Conservation (phyloP, 2,113 vertebrate species). For the Scophthalmus maximus region DNA sequence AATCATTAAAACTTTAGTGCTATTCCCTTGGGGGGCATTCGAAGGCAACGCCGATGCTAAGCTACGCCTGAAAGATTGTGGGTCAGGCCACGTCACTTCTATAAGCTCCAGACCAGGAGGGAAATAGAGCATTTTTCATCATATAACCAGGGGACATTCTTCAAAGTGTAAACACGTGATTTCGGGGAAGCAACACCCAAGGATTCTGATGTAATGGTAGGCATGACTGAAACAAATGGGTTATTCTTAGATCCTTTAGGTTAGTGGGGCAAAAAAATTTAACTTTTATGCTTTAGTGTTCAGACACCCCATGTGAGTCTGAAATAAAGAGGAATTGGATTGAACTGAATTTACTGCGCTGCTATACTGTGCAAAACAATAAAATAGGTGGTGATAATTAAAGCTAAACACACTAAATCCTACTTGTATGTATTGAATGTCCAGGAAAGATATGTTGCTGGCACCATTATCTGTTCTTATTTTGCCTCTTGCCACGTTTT, state of each 20-base stretch:
- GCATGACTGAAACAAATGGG: neutral
- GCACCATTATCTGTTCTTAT: neutral
- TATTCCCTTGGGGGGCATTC: constrained; percentile 61
- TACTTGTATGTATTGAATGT: neutral
- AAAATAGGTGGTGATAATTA: neutral
- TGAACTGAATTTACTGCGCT: too few species aligned
- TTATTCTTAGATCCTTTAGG: neutral
- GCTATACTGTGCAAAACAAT: neutral
- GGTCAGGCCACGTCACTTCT: constrained; percentile 28
- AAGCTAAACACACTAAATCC: neutral
- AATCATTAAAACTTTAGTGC: constrained; percentile 83
- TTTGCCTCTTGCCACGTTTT: neutral
- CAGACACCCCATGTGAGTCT: neutral
- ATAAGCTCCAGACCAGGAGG: constrained; percentile 7
- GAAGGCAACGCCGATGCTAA: constrained; percentile 50
- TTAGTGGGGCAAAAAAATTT: neutral
- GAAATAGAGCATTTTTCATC: neutral
- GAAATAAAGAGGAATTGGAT: too few species aligned
- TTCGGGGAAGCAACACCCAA: neutral
- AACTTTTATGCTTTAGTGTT: neutral
- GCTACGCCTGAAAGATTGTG: constrained; percentile 50
- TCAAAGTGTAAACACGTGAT: neutral
- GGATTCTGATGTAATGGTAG: neutral
- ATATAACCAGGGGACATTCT: neutral
- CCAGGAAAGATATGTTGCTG: neutral